phyloP scores from a whole-genome alignment of 2,888 invertebrate genomes.

The Ichneumoninae sp. region DNA sequence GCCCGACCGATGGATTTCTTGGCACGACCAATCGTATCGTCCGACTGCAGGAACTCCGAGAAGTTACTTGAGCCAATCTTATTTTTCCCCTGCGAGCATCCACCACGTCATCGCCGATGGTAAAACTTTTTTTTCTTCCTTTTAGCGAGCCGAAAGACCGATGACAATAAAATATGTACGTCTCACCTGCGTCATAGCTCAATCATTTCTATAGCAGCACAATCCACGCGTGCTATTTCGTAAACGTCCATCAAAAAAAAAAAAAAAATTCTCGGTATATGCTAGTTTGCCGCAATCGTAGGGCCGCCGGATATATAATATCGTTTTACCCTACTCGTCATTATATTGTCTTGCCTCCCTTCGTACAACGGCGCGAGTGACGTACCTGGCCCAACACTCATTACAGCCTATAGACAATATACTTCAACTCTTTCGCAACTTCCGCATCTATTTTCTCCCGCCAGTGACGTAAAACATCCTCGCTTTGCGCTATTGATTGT shows the following conservation, averaged over 20 bases:
- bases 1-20: not conserved
- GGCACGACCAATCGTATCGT: not conserved
- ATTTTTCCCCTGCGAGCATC: not conserved
- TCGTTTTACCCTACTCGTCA: constrained; percentile 42
- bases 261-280: constrained; percentile 48
- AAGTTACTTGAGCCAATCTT: not conserved
- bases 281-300: constrained; percentile 48
- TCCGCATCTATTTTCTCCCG: constrained; percentile 41
- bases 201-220: constrained; percentile 40
- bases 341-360: constrained; percentile 20
- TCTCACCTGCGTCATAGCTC: constrained; percentile 35
- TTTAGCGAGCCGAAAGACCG: constrained; percentile 24
- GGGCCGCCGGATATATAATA: constrained; percentile 20
- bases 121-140: not conserved
- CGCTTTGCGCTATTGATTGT: constrained; percentile 27
- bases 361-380: constrained; percentile 10
- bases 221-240: constrained; percentile 7
- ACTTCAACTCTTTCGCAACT: constrained; percentile 39
- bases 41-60: not conserved
- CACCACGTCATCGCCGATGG: not conserved
- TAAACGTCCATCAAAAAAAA: not conserved
- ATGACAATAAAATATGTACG: constrained; percentile 55
- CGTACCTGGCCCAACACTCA: not conserved
- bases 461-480: constrained; percentile 49
- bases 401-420: constrained; percentile 28